phyloP scores from a whole-genome alignment of 2,113 vertebrate species.

The Lepisosteus osseus region DNA sequence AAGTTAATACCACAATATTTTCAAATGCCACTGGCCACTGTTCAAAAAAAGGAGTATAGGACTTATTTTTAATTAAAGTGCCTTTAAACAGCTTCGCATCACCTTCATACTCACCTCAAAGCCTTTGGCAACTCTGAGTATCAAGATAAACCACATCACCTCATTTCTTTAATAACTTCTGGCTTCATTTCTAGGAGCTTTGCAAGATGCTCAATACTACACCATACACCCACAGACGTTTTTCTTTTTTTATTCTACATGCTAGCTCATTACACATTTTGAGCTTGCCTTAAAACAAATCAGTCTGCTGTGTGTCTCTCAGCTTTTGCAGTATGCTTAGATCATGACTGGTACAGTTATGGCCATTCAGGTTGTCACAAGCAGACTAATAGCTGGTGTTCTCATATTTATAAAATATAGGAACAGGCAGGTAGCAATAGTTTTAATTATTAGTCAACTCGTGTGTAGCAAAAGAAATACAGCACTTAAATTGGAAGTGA shows the following conservation, averaged over 20 bases:
- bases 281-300: neutral
- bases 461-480: neutral
- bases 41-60: too few species aligned
- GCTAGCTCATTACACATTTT: neutral
- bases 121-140: too few species aligned
- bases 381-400: neutral
- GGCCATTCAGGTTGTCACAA: neutral
- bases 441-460: slow-evolving; percentile 13
- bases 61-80: too few species aligned
- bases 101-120: too few species aligned
- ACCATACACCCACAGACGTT: neutral
- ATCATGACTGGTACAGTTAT: neutral
- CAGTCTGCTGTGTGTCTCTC: neutral
- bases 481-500: neutral
- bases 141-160: too few species aligned
- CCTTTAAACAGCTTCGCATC: too few species aligned
- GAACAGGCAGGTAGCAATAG: neutral
- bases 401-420: neutral
- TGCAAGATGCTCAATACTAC: neutral
- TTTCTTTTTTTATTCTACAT: neutral
- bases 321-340: neutral
- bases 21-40: too few species aligned
- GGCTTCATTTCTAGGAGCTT: too few species aligned
- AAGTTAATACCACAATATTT: too few species aligned
- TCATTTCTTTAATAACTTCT: too few species aligned